A percentile compares a stretch with the other conserved stretches of the same genome.
Evolutionary conservation across 2,888 invertebrate genomes (phyloP).

Genomic region (Cheilosia vulpina): DNA sequence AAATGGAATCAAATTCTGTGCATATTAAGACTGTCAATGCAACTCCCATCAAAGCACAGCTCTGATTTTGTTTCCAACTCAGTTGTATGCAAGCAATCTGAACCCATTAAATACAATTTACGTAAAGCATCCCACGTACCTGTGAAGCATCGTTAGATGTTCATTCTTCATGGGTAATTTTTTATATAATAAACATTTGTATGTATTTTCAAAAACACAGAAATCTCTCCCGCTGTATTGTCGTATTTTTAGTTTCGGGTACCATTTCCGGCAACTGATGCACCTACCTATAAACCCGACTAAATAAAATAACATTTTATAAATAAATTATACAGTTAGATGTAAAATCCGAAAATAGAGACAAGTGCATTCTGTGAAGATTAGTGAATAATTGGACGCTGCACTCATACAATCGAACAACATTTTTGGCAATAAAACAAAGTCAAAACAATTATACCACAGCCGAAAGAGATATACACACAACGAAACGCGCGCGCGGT

Average conservation of each 20-base stretch:
- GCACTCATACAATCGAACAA: constrained; percentile 17
- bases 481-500: constrained; percentile 27
- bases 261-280: constrained; percentile 64
- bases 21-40: too few relatives aligned
- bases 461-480: constrained; percentile 5
- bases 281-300: constrained; percentile 25
- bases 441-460: neutral
- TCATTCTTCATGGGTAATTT: constrained; percentile 39
- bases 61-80: neutral
- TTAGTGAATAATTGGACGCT: constrained; percentile 6
- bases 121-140: constrained; percentile 12
- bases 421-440: constrained; percentile 39
- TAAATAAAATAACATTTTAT: constrained; percentile 28
- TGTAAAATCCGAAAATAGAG: constrained; percentile 42
- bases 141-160: constrained; percentile 22
- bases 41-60: too few relatives aligned
- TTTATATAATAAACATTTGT: neutral
- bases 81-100: neutral
- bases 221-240: neutral
- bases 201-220: neutral
- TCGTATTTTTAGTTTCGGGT: constrained; percentile 43
- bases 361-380: constrained; percentile 54
- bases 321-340: constrained; percentile 51
- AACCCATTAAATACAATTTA: neutral
- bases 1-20: too few relatives aligned